Conservation (phyloP, 2,888 invertebrate genomes). For the Orthonevra nobilis region DNA sequence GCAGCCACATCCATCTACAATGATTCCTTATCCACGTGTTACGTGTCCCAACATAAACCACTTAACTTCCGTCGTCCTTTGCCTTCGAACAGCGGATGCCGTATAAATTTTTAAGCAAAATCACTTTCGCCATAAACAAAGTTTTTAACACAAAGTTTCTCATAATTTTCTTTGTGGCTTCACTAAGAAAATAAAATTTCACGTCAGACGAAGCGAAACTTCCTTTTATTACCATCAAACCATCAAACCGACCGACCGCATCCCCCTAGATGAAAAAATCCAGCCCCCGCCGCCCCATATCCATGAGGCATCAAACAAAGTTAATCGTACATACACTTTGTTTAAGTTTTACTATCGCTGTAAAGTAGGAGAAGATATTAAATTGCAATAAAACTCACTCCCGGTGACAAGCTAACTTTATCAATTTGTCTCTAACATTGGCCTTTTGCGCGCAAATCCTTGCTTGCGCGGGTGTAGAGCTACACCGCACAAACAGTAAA, state of each 20-base stretch:
- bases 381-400: slow-evolving; percentile 27
- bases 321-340: slow-evolving; percentile 28
- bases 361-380: slow-evolving; percentile 30
- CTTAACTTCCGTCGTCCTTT: not conserved
- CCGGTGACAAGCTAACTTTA: slow-evolving; percentile 44
- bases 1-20: no score
- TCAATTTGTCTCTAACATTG: slow-evolving; percentile 59
- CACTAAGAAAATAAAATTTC: slow-evolving; percentile 33
- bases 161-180: slow-evolving; percentile 41
- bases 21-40: no score
- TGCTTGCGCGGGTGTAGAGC: no score
- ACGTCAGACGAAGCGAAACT: slow-evolving; percentile 33
- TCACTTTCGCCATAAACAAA: slow-evolving; percentile 48
- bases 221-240: slow-evolving; percentile 51
- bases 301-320: no score
- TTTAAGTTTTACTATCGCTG: slow-evolving; percentile 17
- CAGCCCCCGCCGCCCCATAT: no score
- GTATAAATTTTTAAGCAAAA: slow-evolving; percentile 47
- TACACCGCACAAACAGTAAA: no score
- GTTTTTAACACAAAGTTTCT: slow-evolving; percentile 42
- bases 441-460: no score
- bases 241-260: no score
- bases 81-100: not conserved
- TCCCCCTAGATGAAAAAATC: no score
- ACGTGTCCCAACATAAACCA: not conserved